phyloP scores from a whole-genome alignment of 2,113 vertebrate genomes.

The Eulacestoma nigropectus region DNA sequence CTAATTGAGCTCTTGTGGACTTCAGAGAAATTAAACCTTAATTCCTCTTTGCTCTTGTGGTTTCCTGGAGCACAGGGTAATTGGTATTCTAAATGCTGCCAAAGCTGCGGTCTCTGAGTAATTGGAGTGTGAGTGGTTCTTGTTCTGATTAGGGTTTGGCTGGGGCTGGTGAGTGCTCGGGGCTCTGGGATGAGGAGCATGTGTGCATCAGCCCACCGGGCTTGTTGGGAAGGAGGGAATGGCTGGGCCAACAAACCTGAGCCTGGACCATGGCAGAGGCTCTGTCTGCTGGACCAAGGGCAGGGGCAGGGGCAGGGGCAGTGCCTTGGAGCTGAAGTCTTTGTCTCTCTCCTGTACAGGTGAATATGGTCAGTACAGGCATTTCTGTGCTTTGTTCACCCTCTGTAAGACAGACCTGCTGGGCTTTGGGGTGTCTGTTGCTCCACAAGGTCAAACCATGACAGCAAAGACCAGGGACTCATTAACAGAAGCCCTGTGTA shows the following conservation, averaged over 20 bases:
- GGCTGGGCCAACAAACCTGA: neutral
- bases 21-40: slow-evolving; percentile 1
- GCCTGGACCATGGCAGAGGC: neutral
- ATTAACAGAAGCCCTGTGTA: accelerated
- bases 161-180: neutral
- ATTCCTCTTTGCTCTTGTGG: slow-evolving; percentile 29
- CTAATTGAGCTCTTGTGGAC: neutral
- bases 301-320: neutral
- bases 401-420: accelerated
- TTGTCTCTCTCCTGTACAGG: neutral
- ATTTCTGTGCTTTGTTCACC: neutral
- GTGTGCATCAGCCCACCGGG: neutral
- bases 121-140: neutral
- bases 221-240: neutral
- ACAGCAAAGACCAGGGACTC: accelerated
- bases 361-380: neutral
- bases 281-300: neutral
- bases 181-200: neutral
- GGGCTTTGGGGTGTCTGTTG: neutral
- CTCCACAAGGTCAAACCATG: too few species aligned
- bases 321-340: neutral
- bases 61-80: slow-evolving; percentile 45
- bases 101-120: slow-evolving; percentile 20
- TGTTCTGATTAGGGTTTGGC: slow-evolving; percentile 16
- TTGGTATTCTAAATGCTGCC: neutral